These are phyloP conservation scores for Aporrectodea caliginosa DNA, from an alignment of 1,140 invertebrate genomes.

Conservation along the genomic window DNA sequence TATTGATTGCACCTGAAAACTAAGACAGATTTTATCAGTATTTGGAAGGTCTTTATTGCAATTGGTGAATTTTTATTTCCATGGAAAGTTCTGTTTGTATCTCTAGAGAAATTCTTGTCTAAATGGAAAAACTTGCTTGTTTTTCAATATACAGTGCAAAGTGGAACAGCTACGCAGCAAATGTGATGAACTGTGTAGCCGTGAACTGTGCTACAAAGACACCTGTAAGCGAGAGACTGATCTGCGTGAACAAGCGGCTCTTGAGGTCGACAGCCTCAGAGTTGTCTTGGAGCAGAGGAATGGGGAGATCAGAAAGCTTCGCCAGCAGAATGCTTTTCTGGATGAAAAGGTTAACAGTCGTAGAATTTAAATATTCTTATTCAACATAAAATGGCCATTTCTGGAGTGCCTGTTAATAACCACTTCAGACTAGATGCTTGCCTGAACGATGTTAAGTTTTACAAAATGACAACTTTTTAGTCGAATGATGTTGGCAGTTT, in stretches of 20 bases:
- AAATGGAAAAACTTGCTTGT: no score
- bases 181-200: slow-evolving; percentile 46
- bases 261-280: slow-evolving; percentile 53
- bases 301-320: slow-evolving; percentile 50
- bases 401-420: slow-evolving; percentile 5
- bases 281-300: slow-evolving; percentile 51
- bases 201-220: slow-evolving; percentile 47
- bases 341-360: slow-evolving; percentile 43
- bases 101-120: no score
- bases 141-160: no score
- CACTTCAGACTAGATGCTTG: not conserved
- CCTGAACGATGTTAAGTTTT: not conserved
- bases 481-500: no score
- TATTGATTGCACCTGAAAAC: no score
- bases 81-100: no score
- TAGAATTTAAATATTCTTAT: not conserved
- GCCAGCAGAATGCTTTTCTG: slow-evolving; percentile 43
- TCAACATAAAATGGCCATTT: not conserved
- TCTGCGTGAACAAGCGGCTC: slow-evolving; percentile 50
- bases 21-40: no score
- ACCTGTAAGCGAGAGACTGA: slow-evolving; percentile 51
- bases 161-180: slow-evolving; percentile 47
- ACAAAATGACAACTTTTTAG: not conserved
- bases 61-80: no score
- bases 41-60: no score